Base-by-base conservation (phyloP, 2,797 vertebrate genomes). In the Pantherophis alleghaniensis region DNA sequence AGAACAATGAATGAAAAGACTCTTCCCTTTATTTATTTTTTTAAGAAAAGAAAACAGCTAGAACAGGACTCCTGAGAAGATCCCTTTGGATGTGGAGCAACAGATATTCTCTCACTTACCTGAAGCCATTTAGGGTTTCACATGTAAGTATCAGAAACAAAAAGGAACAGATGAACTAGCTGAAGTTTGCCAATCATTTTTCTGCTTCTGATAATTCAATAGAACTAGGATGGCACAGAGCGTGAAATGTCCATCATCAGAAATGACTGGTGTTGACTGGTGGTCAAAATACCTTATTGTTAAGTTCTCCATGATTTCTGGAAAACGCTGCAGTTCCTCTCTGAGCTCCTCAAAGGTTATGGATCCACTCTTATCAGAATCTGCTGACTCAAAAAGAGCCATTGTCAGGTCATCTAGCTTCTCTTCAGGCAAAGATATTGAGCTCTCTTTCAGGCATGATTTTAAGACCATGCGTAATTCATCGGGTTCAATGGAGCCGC, bases 341-440 rank as follows among this genome's bases (percentile, higher is more conserved):
- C 95, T 97, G 2, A 99, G 98, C 97, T 99, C 98, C 93, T 98
- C 98, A 18, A 99, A 99, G 42, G 99, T 99, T 96, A 99, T 98
- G 96, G 98, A 97, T 12, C 99, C 98, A 0, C 98, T 99, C 96
- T 91, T 96, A 93, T 99, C 98, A 79, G 97, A 97, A 93, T 99
- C 98, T 0, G 98, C 98, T 0, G 98, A 98, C 97, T 99, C 98
- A 0, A 99, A 99, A 89, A 99, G 98, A 0, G 97, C 98, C 90
- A 97, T 91, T 0, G 98, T 98, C 94, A 99, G 97, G 93, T 98
- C 98, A 4, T 97, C 97, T 87, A 99, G 98, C 87, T 99, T 98
- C 96, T 98, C 98, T 90, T 98, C 98, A 0, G 99, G 98, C 95
- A 99, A 97, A 9, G 98, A 98, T 92, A 99, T 98, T 53, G 98